Evolutionary conservation across 2,888 invertebrate species (phyloP), one percentile per base, ranked within the genome.

Genomic region (Cephonodes hylas): DNA sequence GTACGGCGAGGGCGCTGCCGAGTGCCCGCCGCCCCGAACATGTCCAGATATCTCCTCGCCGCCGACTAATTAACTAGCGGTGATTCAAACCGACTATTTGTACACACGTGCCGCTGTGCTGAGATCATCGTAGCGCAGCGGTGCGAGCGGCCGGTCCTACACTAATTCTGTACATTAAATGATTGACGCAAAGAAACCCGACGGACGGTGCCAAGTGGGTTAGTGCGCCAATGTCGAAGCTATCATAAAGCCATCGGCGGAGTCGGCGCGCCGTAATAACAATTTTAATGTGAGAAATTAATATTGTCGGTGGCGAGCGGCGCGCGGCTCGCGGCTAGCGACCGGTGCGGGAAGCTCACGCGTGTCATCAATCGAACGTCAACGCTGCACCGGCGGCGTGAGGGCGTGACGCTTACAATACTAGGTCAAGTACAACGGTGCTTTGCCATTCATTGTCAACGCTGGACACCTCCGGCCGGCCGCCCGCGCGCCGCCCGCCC

Each of bases 391-490:
- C 77, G 79, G 72, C 71, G 79, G 77, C 82, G 81, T 73, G 73
- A 73, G 88, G 75, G 77, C 83, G 83, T 83, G 86, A 83, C 90
- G 88, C 79, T 74, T 80, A 75, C 77, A 81, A 86, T 89, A 88
- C 89, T 91, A 80, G 92, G 92, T 91, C 92, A 92, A 92, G 92
- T 89, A 91, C 91, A 90, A 85, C 89, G 89, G 85, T 88, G 91
- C 88, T 90, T 88, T 87, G 91, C 89, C 89, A 89, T 91, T 91
- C 91, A 91, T 91, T 91, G 92, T 89, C 91, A 88, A 78, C 83
- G 73, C 68, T 44, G 58, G 65, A 38, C 38, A 68, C 67, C 65
- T 66, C 67, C 69, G 68, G 61, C 27, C 53, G 38, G 66, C 67
- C 69, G 68, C 62, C 27, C 53, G 38, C 27, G 27, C 38, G 31